These are phyloP conservation scores for Sebastiscus tertius DNA, from an alignment of 2,797 vertebrate species.

Conservation along the genomic window DNA sequence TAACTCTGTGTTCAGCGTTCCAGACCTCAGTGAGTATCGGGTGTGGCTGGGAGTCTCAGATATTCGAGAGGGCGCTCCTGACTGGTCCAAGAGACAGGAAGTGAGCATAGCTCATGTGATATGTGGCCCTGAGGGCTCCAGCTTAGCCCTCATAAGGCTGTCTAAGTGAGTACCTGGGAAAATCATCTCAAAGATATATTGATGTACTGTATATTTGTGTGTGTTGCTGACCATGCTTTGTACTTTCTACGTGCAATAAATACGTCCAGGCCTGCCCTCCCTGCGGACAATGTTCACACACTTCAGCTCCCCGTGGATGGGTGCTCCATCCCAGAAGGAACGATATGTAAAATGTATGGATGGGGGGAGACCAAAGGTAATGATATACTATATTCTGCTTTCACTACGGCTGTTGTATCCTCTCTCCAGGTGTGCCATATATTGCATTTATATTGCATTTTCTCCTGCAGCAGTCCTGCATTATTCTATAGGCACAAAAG, in stretches of 20 bases:
- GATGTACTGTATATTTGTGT: not conserved
- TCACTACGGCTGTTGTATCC: conserved; percentile 5
- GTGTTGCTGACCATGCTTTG: conserved; percentile 11
- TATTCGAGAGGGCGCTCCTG: conserved; percentile 85
- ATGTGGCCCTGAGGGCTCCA: conserved; percentile 92
- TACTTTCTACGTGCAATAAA: conserved; percentile 20
- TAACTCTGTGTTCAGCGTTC: conserved; percentile 81
- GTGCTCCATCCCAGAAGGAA: conserved; percentile 93
- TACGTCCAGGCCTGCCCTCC: conserved; percentile 85
- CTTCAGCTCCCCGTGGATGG: conserved; percentile 93
- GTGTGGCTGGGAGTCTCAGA: conserved; percentile 93
- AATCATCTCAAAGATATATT: conserved; percentile 4
- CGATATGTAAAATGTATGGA: conserved; percentile 93
- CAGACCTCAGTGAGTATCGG: conserved; percentile 93
- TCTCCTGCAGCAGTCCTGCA: not conserved
- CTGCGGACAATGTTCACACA: conserved; percentile 89
- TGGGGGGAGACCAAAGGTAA: conserved; percentile 99
- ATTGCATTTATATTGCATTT: conserved; percentile 14
- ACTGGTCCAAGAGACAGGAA: conserved; percentile 87
- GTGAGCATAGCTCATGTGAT: conserved; percentile 92
- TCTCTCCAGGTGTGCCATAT: conserved; percentile 1
- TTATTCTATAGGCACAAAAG: not conserved
- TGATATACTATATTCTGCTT: conserved; percentile 4
- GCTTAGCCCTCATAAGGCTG: conserved; percentile 92
- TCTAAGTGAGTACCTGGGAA: conserved; percentile 84